These are phyloP conservation scores for Botia almorhae DNA, from an alignment of 2,797 vertebrate species.

Conservation along the genomic window DNA sequence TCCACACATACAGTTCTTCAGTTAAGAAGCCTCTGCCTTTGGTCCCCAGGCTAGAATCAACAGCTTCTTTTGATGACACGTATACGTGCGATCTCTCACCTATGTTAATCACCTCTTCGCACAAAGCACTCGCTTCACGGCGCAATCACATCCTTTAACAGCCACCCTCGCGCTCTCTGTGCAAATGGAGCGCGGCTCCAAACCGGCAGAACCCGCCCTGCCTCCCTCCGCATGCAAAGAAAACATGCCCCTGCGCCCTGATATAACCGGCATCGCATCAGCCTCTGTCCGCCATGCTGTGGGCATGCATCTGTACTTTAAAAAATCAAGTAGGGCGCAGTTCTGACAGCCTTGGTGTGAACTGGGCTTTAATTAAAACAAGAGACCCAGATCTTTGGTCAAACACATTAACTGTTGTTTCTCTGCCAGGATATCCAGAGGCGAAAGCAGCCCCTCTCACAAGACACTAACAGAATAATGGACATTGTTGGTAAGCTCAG, in stretches of 20 bases:
- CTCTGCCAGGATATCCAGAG: constrained; percentile 62
- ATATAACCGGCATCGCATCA: constrained; percentile 47
- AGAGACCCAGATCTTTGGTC: constrained; percentile 66
- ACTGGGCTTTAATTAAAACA: constrained; percentile 68
- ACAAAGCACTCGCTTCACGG: constrained; percentile 53
- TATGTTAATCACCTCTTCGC: constrained; percentile 64
- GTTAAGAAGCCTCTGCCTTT: constrained; percentile 47
- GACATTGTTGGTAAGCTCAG: constrained; percentile 24
- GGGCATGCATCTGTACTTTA: constrained; percentile 62
- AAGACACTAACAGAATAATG: constrained; percentile 50
- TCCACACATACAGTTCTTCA: not conserved
- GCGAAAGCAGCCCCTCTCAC: constrained; percentile 42
- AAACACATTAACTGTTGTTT: constrained; percentile 58
- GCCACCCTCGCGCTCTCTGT: constrained; percentile 48
- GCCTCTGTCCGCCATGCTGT: constrained; percentile 61
- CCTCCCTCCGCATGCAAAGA: not conserved
- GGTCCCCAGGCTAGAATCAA: constrained; percentile 62
- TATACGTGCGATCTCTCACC: constrained; percentile 62
- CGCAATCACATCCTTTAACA: constrained; percentile 60
- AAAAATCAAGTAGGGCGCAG: constrained; percentile 60
- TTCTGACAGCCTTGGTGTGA: constrained; percentile 44
- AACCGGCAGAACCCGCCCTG: constrained; percentile 34
- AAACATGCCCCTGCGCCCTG: constrained; percentile 45
- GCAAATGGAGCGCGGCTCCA: constrained; percentile 42
- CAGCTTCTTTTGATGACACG: constrained; percentile 61